phyloP scores from a whole-genome alignment of 2,888 invertebrate species.

The Desoria tigrina region DNA sequence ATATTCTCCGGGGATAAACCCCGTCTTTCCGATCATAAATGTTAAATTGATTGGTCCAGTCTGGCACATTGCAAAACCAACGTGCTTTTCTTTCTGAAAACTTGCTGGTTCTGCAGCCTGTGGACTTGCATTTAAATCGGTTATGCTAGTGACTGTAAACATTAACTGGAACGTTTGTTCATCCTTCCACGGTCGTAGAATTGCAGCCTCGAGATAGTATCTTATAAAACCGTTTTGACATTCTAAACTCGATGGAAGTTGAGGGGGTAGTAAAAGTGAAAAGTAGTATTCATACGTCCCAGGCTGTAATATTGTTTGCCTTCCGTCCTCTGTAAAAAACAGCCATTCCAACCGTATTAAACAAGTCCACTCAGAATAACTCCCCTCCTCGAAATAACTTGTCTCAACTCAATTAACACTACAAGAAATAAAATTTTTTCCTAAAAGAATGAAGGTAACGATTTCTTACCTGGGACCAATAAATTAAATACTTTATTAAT shows the following conservation, averaged over 20 bases:
- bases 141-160: slow-evolving; percentile 54
- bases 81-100: slow-evolving; percentile 53
- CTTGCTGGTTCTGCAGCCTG: slow-evolving; percentile 54
- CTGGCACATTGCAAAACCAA: slow-evolving; percentile 54
- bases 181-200: slow-evolving; percentile 53
- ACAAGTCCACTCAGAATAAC: not conserved
- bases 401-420: too few species aligned
- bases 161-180: slow-evolving; percentile 49
- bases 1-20: slow-evolving; percentile 55
- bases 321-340: slow-evolving; percentile 30
- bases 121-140: slow-evolving; percentile 55
- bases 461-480: slow-evolving; percentile 16
- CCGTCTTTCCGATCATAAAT: slow-evolving; percentile 53
- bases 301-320: slow-evolving; percentile 30
- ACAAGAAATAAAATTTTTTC: too few species aligned
- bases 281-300: slow-evolving; percentile 35
- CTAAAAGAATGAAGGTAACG: not conserved
- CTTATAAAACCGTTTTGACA: slow-evolving; percentile 45
- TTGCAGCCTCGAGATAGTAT: slow-evolving; percentile 55
- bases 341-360: too few species aligned
- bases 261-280: slow-evolving; percentile 30
- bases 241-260: slow-evolving; percentile 36
- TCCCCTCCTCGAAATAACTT: too few species aligned
- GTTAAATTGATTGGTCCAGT: slow-evolving; percentile 55
- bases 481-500: slow-evolving; percentile 20